Evolutionary conservation across 1,140 invertebrate genomes (phyloP).

Genomic region (Zaprionus nigranus): DNA sequence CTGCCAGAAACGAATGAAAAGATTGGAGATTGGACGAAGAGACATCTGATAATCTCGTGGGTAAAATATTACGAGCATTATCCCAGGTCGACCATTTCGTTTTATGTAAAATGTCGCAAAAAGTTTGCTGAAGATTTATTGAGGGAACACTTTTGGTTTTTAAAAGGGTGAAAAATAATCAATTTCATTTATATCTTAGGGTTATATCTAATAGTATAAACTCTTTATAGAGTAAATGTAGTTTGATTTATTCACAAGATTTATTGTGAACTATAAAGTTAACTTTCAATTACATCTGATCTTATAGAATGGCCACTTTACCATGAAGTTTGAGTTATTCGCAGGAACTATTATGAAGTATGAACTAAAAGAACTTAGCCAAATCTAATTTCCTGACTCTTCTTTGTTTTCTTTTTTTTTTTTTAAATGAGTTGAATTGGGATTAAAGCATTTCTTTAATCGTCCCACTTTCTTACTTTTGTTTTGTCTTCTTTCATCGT

Average conservation of each 20-base stretch:
- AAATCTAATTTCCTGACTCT: no score
- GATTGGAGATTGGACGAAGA: not conserved
- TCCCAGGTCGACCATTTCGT: slow-evolving; percentile 6
- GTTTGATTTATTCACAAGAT: no score
- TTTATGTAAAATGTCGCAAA: not conserved
- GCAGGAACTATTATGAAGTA: no score
- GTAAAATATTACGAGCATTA: not conserved
- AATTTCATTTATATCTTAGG: not conserved
- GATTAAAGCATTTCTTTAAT: no score
- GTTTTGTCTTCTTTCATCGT: not conserved
- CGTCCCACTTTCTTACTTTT: no score
- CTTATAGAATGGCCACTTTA: no score
- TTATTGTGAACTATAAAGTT: no score
- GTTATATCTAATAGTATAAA: not conserved
- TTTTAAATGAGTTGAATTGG: no score
- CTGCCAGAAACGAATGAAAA: not conserved
- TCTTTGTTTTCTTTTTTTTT: no score
- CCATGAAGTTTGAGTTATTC: no score
- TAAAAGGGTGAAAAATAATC: not conserved
- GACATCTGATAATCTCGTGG: not conserved
- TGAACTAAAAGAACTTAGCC: no score
- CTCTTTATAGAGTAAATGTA: not conserved
- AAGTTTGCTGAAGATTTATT: slow-evolving; percentile 2
- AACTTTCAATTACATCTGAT: no score
- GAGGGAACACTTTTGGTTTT: not conserved